phyloP scores from a whole-genome alignment of 2,888 invertebrate genomes.

The Tetropium fuscum region DNA sequence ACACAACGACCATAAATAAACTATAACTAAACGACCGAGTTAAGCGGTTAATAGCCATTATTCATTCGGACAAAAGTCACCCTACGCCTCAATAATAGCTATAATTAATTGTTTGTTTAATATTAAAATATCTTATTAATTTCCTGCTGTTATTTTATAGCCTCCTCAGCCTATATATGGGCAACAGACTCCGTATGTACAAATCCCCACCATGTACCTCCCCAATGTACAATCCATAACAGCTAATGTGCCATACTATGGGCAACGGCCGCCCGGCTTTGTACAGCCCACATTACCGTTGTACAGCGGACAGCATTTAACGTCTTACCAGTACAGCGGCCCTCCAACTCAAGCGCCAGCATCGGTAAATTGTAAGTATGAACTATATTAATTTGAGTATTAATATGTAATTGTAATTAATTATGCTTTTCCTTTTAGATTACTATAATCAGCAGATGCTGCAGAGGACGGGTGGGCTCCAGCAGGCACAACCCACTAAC shows the following conservation, averaged over 20 bases:
- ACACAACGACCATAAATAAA: too few relatives aligned
- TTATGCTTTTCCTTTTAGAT: conserved; percentile 2
- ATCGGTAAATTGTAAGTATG: conserved; percentile 43
- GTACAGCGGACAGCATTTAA: conserved; percentile 37
- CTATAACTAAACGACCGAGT: too few relatives aligned
- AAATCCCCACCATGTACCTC: conserved; percentile 38
- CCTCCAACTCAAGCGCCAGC: conserved; percentile 39
- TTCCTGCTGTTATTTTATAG: conserved; percentile 32
- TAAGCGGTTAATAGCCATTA: too few relatives aligned
- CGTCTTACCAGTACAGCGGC: conserved; percentile 34
- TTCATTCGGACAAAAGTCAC: too few relatives aligned
- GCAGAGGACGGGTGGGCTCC: conserved; percentile 29
- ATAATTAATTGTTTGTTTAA: too few relatives aligned
- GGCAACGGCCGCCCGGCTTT: conserved; percentile 41
- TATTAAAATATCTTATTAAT: conserved; percentile 12
- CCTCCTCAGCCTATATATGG: conserved; percentile 41
- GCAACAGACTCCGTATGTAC: conserved; percentile 43
- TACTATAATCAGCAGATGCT: conserved; percentile 27
- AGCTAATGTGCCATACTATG: conserved; percentile 42
- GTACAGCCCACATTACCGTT: conserved; percentile 40
- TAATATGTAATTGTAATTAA: too few relatives aligned
- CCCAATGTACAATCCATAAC: too few relatives aligned
- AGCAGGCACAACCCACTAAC: conserved; percentile 43
- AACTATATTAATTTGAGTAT: too few relatives aligned
- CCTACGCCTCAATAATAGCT: too few relatives aligned